Conservation (phyloP, 1,140 invertebrate species). For the Meloidogyne exigua region DNA sequence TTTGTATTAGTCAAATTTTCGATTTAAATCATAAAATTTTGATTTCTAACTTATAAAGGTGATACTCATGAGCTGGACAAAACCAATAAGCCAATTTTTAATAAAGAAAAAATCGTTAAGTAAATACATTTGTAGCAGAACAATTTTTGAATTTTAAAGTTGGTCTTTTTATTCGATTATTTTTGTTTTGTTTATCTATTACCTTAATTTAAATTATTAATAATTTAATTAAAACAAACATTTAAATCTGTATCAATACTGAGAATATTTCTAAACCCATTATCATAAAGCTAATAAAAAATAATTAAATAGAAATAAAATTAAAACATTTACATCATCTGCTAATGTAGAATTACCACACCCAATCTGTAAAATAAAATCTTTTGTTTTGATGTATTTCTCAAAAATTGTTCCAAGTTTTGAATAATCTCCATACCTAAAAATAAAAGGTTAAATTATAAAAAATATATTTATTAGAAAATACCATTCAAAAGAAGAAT, state of each 20-base stretch:
- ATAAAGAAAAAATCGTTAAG: no score
- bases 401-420: slow-evolving; percentile 47
- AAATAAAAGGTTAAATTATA: slow-evolving; percentile 1
- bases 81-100: no score
- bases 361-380: slow-evolving; percentile 57
- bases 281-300: slow-evolving; percentile 57
- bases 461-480: not conserved
- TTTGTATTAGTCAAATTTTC: no score
- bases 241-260: slow-evolving; percentile 54
- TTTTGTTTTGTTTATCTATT: slow-evolving; percentile 41
- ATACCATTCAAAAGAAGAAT: slow-evolving; percentile 56
- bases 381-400: slow-evolving; percentile 51
- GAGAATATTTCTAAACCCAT: slow-evolving; percentile 50
- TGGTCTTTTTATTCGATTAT: slow-evolving; percentile 40
- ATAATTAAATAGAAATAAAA: slow-evolving; percentile 24
- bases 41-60: no score
- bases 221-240: not conserved
- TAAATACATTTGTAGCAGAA: slow-evolving; percentile 47
- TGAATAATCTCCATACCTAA: slow-evolving; percentile 57
- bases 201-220: slow-evolving; percentile 25
- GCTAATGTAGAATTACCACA: slow-evolving; percentile 58
- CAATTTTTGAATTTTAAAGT: slow-evolving; percentile 40
- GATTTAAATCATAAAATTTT: no score
- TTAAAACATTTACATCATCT: slow-evolving; percentile 38
- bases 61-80: no score